Evolutionary conservation across 1,140 invertebrate genomes (phyloP), one percentile per base, ranked within the genome.

Genomic region (Colletes latitarsis): DNA sequence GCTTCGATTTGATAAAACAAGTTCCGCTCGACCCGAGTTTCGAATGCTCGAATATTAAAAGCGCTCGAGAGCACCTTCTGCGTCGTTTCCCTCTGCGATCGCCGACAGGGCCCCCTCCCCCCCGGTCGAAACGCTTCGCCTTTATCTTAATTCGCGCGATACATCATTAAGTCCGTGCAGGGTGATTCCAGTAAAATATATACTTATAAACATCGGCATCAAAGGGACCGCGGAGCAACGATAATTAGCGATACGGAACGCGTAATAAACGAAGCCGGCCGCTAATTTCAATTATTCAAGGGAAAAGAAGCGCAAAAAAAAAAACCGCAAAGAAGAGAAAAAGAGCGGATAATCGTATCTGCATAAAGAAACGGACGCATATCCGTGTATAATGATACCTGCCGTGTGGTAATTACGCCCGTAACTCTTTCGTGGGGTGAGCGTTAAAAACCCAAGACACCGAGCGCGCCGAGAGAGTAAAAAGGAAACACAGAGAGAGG

Each of bases 281-380:
- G 66, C 79, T 79, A 75, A 83, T 83, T 72, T 76, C 73, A 81
- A 76, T 75, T 63, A 81, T 74, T 69, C 57, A 53, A 53, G 64
- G 55, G 15, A 52, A 21, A 53, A 55, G 55, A 12, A 39, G 43
- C 17, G 10, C n/a, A 66, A 85, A 85, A 70, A 72, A 77, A 69
- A 86, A 84, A 70, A 83, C 76, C 73, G 84, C 92, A 92, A 92
- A 63, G 89, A 88, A 91, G 89, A 88, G 81, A 78, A 84, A 83
- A 60, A 81, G 63, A 30, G 62, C 53, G 69, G 72, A 81, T 72
- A 81, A 78, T 76, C 78, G 73, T 79, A 79, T 79, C 77, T 79
- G 77, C 77, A 79, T 79, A 57, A 79, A 79, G 77, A 79, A 79
- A 79, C 70, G 70, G 49, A 79, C 60, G 70, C 77, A 63, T 43